Base-by-base conservation (phyloP, 2,113 vertebrate species). In the Hystrix cristata region DNA sequence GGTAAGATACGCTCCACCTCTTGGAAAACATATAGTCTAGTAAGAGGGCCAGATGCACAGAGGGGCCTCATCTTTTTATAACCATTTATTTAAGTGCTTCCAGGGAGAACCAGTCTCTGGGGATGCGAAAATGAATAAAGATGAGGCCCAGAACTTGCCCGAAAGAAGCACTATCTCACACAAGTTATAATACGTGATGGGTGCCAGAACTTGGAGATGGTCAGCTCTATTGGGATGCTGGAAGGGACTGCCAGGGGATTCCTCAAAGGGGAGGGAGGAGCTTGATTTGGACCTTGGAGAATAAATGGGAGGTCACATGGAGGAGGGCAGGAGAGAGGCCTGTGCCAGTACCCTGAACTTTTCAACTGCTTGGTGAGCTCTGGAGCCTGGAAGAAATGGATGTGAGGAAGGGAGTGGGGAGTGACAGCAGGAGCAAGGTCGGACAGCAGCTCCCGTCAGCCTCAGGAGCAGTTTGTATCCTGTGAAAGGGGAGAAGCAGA, bases 31-130 rank as follows among this genome's bases (percentile, higher is more conserved):
- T 7, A 48, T 18, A 53, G 43, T 92, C 38, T 43, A 71, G 27
- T 69, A 85, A 87, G 76, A 83, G 31, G 60, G 4, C 31, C 69
- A 81, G 62, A 69, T 0, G 57, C 48, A 25, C 53, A 13, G 1
- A 21, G 46, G 87, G 76, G 29, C n/a, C n/a, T 51, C 0, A 7
- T 46, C 23, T 90, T 87, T 93, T 76, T 38, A 46, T 81, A 85
- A 72, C 48, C 64, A 88, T 67, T 91, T 71, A 95, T 80, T 65
- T 85, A 91, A 87, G 7, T 81, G 34, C 92, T 86, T 93, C 43
- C 53, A 91, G 55, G 18, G 27, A 72, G 48, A 94, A 5, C 83
- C 55, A 2, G 10, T 95, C 19, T 93, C 43, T 89, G 46, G 62
- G 62, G 29, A 74, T 83, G 10, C 48, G 27, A 64, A 91, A 11